Base-by-base conservation (phyloP, 2,113 vertebrate genomes). In the Eulemur rufifrons region DNA sequence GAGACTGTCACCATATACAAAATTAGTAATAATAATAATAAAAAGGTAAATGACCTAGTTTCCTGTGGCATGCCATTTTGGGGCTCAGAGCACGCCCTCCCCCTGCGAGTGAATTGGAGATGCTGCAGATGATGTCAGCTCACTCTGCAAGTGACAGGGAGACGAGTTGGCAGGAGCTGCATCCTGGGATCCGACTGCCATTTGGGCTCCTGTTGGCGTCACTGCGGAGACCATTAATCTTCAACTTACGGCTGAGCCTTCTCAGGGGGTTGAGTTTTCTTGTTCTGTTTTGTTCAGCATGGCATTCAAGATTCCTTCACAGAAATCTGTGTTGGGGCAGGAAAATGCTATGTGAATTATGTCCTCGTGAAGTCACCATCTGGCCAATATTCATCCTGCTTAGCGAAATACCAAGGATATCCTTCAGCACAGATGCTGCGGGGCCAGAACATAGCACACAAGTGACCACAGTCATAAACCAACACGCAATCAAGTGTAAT, bases 301-400 rank as follows among this genome's bases (percentile, higher is more conserved):
- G 97, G 97, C 98, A 97, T 98, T 98, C 97, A 98, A 96, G 98
- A 98, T 99, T 98, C 98, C 98, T 98, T 97, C 98, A 97, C 97
- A 98, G 97, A 96, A 97, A 97, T 97, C 92, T 76, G 96, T 93
- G 89, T 73, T 47, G 32, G 96, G 96, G 97, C 95, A 91, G 95
- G 96, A 89, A 97, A 98, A 98, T 96, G 92, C 97, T 96, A 84
- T 0, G 21, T 98, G 98, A 98, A 98, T 98, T 91, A 97, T 96
- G 97, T 97, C 98, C 98, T 98, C 68, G 47, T 86, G 96, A 97
- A 98, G 98, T 98, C 97, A 98, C 98, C 98, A 98, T 99, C 98
- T 98, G 98, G 98, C 96, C 97, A 94, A 97, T 98, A 98, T 98
- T 98, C 98, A 95, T 98, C 98, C 98, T 97, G 98, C 97, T 98